Conservation (phyloP, 2,888 invertebrate genomes). For the Scaptomyza polygonia region DNA sequence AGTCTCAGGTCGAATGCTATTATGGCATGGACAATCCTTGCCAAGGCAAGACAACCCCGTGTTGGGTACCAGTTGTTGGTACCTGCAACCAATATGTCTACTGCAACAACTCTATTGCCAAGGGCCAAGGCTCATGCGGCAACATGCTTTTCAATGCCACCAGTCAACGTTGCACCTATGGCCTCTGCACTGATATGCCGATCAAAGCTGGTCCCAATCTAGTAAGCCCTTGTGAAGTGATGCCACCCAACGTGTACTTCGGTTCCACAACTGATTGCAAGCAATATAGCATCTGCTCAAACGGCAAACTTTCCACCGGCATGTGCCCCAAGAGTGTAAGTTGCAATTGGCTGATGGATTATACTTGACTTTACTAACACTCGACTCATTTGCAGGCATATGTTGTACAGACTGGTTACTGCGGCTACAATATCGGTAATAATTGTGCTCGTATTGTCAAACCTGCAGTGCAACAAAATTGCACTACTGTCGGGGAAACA, state of each 20-base stretch:
- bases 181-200: conserved; percentile 15
- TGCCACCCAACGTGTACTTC: conserved; percentile 42
- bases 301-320: fast-evolving
- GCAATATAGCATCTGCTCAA: conserved; percentile 36
- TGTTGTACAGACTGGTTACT: fast-evolving
- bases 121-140: conserved; percentile 20
- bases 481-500: fast-evolving
- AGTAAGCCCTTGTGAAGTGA: conserved; percentile 29
- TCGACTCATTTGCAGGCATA: conserved; percentile 31
- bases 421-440: conserved; percentile 2
- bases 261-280: conserved; percentile 20
- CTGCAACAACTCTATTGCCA: conserved; percentile 12
- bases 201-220: neutral
- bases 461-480: fast-evolving
- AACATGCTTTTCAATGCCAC: neutral
- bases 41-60: neutral
- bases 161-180: conserved; percentile 22
- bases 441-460: conserved; percentile 42
- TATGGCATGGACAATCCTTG: conserved; percentile 49
- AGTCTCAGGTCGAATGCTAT: conserved; percentile 41
- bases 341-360: no score
- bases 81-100: conserved; percentile 38
- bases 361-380: neutral
- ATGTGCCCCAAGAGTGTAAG: conserved; percentile 8
- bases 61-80: conserved; percentile 45